Percentiles rank a stretch among this genome's conserved stretches.
phyloP scores from a whole-genome alignment of 2,888 invertebrate species.

The Hesperia comma region DNA sequence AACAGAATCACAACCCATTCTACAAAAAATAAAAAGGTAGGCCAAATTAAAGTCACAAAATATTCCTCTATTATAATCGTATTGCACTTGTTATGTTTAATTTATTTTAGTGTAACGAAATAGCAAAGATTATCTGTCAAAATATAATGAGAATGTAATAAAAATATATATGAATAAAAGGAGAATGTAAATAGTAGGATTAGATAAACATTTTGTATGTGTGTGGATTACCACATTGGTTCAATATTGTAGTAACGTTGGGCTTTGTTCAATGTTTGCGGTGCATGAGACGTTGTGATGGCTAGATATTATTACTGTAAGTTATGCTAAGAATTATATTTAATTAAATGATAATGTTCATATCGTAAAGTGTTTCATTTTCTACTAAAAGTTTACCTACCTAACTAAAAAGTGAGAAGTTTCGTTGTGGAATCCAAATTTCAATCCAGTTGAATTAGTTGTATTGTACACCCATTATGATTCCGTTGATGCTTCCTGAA shows the following conservation, averaged over 20 bases:
- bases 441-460: too few relatives aligned
- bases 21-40: too few relatives aligned
- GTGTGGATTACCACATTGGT: constrained; percentile 44
- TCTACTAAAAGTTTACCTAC: too few relatives aligned
- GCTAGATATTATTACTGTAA: constrained; percentile 61
- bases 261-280: constrained; percentile 73
- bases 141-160: constrained; percentile 4
- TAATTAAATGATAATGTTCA: constrained; percentile 76
- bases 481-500: too few relatives aligned
- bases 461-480: too few relatives aligned
- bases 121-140: background rate
- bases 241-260: constrained; percentile 60
- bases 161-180: constrained; percentile 8
- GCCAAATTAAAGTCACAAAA: too few relatives aligned
- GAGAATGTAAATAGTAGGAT: constrained; percentile 47
- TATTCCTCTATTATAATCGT: too few relatives aligned
- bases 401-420: too few relatives aligned
- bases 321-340: constrained; percentile 62
- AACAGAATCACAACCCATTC: too few relatives aligned
- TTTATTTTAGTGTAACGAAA: background rate
- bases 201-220: constrained; percentile 47
- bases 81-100: constrained; percentile 6
- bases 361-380: constrained; percentile 51
- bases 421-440: too few relatives aligned
- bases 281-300: constrained; percentile 62